Conservation (phyloP, 1,140 invertebrate genomes). For the Aphis craccivora region DNA sequence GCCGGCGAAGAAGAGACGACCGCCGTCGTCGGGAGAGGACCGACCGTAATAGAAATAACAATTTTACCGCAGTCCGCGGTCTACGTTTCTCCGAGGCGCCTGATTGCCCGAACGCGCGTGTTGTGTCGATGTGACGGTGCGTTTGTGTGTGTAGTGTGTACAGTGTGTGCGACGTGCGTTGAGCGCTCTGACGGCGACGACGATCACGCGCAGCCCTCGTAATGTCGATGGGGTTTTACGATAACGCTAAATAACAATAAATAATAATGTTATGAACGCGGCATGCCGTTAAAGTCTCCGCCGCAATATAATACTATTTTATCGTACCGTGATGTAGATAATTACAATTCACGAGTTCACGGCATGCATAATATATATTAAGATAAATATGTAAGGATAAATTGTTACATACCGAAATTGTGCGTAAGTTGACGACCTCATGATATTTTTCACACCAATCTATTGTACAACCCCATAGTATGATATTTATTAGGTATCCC, state of each 20-base stretch:
- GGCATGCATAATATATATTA: neutral
- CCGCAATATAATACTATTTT: neutral
- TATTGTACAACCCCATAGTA: neutral
- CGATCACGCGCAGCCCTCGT: neutral
- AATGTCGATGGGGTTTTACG: neutral
- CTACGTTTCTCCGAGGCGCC: neutral
- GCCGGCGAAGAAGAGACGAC: neutral
- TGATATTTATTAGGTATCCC: too few relatives aligned
- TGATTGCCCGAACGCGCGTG: neutral
- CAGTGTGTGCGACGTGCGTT: neutral
- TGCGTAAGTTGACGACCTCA: neutral
- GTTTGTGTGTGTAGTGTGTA: neutral
- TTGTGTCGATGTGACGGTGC: neutral
- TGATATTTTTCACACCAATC: neutral
- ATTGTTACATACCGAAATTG: neutral
- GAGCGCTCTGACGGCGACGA: neutral
- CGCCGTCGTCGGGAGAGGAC: neutral
- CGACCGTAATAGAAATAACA: neutral
- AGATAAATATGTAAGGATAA: constrained; percentile 12
- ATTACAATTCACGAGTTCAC: neutral
- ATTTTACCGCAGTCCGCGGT: neutral
- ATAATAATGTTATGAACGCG: neutral
- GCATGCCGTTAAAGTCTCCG: constrained; percentile 35
- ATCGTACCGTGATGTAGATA: neutral
- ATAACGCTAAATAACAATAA: neutral